phyloP scores from a whole-genome alignment of 37 sponge, comb jelly and placozoan species.

The Ianthella basta region DNA sequence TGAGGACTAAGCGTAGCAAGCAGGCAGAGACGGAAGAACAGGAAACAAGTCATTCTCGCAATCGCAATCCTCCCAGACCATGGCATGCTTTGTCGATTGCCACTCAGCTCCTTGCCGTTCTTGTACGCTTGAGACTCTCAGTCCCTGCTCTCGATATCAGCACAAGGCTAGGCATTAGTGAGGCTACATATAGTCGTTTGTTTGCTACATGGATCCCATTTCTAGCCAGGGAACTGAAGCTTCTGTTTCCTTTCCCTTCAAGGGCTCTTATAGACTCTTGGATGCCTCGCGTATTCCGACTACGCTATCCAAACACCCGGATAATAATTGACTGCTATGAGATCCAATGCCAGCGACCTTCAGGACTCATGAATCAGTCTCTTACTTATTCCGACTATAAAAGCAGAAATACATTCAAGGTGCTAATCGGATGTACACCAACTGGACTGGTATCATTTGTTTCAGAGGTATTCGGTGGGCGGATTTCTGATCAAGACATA shows the following conservation, averaged over 20 bases:
- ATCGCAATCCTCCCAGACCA: background rate
- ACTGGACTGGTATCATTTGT: constrained; percentile 29
- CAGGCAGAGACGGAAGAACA: background rate
- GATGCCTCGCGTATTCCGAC: constrained; percentile 30
- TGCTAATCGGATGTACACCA: constrained; percentile 47
- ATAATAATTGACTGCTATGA: constrained; percentile 49
- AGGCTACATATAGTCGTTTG: too few relatives aligned
- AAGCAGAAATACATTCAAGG: constrained; percentile 40
- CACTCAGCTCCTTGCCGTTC: constrained; percentile 35
- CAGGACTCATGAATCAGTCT: constrained; percentile 38
- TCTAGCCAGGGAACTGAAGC: constrained; percentile 29
- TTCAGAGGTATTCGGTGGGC: constrained; percentile 15
- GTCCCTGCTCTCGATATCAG: background rate
- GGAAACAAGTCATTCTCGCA: background rate
- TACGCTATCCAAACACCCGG: constrained; percentile 24
- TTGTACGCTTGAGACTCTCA: constrained; percentile 31
- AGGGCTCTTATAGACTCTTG: constrained; percentile 32
- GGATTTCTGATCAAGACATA: constrained; percentile 34
- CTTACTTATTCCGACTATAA: constrained; percentile 26
- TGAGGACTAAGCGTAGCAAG: constrained; percentile 5
- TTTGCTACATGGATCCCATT: constrained; percentile 44
- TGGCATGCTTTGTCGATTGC: background rate
- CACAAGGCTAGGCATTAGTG: constrained; percentile 4
- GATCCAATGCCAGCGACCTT: constrained; percentile 34
- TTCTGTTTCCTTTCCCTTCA: constrained; percentile 52